phyloP scores from a whole-genome alignment of 2,797 vertebrate species.

The Cryptoprocta ferox region DNA sequence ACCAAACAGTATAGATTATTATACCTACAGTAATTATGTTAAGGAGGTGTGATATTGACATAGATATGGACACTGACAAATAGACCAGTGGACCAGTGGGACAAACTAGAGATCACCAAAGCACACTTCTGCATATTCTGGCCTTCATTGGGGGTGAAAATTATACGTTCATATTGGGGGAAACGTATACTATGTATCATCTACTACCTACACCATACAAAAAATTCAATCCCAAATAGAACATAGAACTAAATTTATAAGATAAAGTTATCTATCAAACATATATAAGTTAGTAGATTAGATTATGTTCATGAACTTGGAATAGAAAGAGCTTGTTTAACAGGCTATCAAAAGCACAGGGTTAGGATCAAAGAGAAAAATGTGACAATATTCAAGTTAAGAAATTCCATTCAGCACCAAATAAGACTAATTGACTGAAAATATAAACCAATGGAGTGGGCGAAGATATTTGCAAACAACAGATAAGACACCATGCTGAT shows the following conservation, averaged over 20 bases:
- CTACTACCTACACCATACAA: neutral
- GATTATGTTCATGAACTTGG: neutral
- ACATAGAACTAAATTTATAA: neutral
- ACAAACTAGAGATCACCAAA: neutral
- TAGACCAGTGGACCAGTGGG: neutral
- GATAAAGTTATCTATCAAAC: neutral
- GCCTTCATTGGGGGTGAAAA: neutral
- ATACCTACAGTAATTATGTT: neutral
- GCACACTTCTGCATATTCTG: neutral
- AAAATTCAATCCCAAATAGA: neutral
- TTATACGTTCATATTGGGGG: neutral
- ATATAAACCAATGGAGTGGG: neutral
- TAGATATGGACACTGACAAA: neutral
- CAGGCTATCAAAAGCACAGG: neutral
- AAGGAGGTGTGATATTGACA: neutral
- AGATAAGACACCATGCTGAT: neutral
- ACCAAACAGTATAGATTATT: neutral
- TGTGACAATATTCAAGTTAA: neutral
- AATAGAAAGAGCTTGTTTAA: neutral
- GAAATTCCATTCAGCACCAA: neutral
- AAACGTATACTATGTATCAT: neutral
- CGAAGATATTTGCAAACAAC: neutral
- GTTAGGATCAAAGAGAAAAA: neutral
- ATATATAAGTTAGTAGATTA: neutral
- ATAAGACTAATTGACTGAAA: neutral